Evolutionary conservation across 2,113 vertebrate genomes (phyloP).

Genomic region (Cheilinus undulatus): DNA sequence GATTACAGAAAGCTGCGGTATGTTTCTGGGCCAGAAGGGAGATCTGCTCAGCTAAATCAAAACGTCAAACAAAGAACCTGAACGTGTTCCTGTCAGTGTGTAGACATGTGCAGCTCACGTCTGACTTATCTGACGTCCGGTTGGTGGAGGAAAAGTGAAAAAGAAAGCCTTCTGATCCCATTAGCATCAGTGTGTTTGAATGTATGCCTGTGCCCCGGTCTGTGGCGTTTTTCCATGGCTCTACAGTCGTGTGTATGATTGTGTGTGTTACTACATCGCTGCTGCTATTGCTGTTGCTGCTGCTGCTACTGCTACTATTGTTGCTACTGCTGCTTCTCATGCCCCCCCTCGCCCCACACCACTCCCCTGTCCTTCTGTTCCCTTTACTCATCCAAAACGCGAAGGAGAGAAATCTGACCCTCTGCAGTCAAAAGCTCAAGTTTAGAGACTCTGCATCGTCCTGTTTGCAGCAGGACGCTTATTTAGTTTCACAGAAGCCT

Average conservation of each 20-base stretch:
- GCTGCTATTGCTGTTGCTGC: constrained; percentile 82
- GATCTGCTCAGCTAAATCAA: neutral
- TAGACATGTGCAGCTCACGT: neutral
- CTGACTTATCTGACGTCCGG: neutral
- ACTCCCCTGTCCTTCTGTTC: constrained; percentile 16
- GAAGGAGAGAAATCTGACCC: constrained; percentile 23
- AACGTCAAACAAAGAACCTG: neutral
- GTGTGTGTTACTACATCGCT: constrained; percentile 71
- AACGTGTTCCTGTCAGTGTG: neutral
- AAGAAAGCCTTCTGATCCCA: constrained; percentile 6
- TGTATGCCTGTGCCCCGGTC: constrained; percentile 19
- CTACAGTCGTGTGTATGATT: constrained; percentile 31
- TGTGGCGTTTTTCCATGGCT: constrained; percentile 33
- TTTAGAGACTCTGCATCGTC: constrained; percentile 4
- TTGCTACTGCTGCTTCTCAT: constrained; percentile 72
- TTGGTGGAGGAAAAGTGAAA: constrained; percentile 3
- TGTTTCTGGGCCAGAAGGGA: too few relatives aligned
- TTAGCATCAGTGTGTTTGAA: constrained; percentile 37
- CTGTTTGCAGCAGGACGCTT: neutral
- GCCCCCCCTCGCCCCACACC: constrained; percentile 13
- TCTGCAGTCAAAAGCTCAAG: constrained; percentile 62
- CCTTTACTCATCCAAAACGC: constrained; percentile 29
- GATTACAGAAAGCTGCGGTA: too few relatives aligned
- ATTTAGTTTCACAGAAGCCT: constrained; percentile 3
- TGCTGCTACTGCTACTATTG: constrained; percentile 65